phyloP scores from a whole-genome alignment of 92 coral and sea anemone species.

The Metridium senile region DNA sequence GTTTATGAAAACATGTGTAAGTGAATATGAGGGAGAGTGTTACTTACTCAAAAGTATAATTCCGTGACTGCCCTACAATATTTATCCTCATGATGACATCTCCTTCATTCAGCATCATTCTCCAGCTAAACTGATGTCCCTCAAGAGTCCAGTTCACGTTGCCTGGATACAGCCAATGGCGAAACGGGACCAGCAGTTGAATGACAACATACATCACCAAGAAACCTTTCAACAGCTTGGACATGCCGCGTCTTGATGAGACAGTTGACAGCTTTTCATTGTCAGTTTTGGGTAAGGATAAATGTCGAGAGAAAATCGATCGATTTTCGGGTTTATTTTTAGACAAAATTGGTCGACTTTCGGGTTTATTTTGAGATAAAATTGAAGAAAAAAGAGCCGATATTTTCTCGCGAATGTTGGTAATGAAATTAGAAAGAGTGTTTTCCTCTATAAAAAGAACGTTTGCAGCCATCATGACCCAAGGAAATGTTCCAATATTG shows the following conservation, averaged over 20 bases:
- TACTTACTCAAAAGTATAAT: constrained; percentile 52
- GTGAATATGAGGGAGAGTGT: too few relatives aligned
- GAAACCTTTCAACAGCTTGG: constrained; percentile 37
- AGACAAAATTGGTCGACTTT: too few relatives aligned
- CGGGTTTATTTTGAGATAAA: too few relatives aligned
- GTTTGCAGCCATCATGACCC: constrained; percentile 60
- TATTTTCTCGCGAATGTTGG: neutral
- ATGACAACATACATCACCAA: constrained; percentile 36
- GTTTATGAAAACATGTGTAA: too few relatives aligned
- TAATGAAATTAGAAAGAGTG: constrained; percentile 25
- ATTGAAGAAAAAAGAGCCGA: neutral
- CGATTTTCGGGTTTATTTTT: too few relatives aligned
- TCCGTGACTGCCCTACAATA: constrained; percentile 13
- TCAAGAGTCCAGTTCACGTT: constrained; percentile 73
- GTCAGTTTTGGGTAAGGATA: too few relatives aligned
- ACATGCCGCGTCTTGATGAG: neutral
- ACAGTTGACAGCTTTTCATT: neutral
- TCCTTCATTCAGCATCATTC: constrained; percentile 68
- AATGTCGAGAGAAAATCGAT: too few relatives aligned
- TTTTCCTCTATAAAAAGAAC: constrained; percentile 37
- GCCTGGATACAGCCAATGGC: constrained; percentile 77
- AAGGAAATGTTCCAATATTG: constrained; percentile 65
- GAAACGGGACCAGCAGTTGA: constrained; percentile 58
- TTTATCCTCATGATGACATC: constrained; percentile 50
- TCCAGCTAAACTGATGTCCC: constrained; percentile 72